Evolutionary conservation across 92 coral and sea anemone species (phyloP), one percentile per base, ranked within the genome.

Genomic region (Ricordea florida): DNA sequence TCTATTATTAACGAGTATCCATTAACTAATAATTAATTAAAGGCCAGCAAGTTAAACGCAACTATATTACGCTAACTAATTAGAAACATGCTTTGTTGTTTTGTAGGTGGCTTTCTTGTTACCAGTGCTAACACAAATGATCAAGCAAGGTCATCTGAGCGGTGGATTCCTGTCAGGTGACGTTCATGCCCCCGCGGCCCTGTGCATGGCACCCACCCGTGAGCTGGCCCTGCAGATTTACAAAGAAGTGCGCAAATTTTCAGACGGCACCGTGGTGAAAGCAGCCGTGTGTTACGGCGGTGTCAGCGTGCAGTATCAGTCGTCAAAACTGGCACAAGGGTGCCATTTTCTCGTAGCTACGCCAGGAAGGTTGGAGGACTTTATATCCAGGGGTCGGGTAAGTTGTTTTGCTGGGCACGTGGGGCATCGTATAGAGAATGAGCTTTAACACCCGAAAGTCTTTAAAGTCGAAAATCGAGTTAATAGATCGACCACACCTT

Each of bases 151-250:
- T 10, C 73, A 57, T 18, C 84, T 89, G 11, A 74, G 65, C 16
- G 88, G 94, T 10, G 83, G 94, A 17, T 57, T 41, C 37, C 38
- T 84, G 21, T 55, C 75, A 36, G 81, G 90, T 35, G 92, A 86
- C 3, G 72, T 87, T 4, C 99, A 79, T 40, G 73, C 90, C 23
- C 99, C 99, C 4, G 60, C 89, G 72, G 99, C 97, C 10, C 72
- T 96, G 36, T 87, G 92, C 41, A 82, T 96, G 59, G 97, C 96
- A 16, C 99, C 99, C 14, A 96, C 99, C 5, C 93, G 99, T 34
- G 99, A 96, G 81, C 84, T 96, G 40, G 99, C 94, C 26, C 55
- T 66, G 24, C 99, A 96, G 86, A 92, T 96, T 10, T 80, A 85
- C 49, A 72, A 57, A 21, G 99, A 96, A 59, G 86, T 89, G 24